Evolutionary conservation across 2,888 invertebrate genomes (phyloP), one percentile per base, ranked within the genome.

Genomic region (Choreutis nemorana): DNA sequence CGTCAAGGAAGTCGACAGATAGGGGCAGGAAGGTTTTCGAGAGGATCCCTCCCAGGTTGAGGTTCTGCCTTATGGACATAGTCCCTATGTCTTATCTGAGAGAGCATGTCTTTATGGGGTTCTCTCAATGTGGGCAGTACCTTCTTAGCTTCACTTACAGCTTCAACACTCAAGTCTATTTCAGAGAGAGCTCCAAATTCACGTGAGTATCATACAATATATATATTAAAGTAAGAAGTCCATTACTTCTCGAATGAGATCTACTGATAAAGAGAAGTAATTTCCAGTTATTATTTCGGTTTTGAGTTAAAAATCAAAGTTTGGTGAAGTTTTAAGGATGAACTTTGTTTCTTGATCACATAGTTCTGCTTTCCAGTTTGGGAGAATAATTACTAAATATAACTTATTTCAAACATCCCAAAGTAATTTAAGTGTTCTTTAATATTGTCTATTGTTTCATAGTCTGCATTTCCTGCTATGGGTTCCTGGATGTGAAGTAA

Each of bases 121-220:
- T 96, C 55, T 93, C 94, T n/a, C 89, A 92, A 47, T 95, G 95
- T 63, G 95, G 96, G 8, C 91, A 93, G 68, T 96, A 89, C 75
- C 83, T 97, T 39, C 79, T 97, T 44, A 95, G 95, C 39, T 96
- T 94, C 66, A 93, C 91, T 1, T 85, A 83, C 51, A 81, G 56
- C 46, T 63, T 70, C 41, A 77, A 77, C 16, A 73, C 73, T 21
- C 81, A 81, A 42, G 71, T 71, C 34, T 81, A 79, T 43, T 84
- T 82, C 48, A 75, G 79, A 45, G 82, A 79, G 55, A 82, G 71
- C 40, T 66, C 66, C 9, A 75, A 68, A 35, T 77, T 64, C 35
- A 72, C 59, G 77, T 77, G 50, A 70, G 75, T 58, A n/a, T n/a
- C n/a, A n/a, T n/a, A n/a, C n/a, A n/a, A n/a, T n/a, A n/a, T n/a